Evolutionary conservation across 2,888 invertebrate genomes (phyloP).

Genomic region (Cryptops parisi): DNA sequence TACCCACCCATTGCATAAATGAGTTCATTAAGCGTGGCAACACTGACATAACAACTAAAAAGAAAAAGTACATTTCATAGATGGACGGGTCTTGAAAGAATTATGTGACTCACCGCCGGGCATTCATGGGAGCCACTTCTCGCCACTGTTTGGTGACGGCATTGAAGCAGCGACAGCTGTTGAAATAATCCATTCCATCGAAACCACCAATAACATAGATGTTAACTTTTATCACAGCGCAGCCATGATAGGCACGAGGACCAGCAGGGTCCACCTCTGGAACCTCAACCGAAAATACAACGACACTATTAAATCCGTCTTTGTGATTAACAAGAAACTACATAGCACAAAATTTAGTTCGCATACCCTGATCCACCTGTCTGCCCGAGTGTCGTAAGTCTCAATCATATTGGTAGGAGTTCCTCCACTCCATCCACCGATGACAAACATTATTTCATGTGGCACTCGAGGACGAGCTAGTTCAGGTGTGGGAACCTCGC

Average conservation of each 20-base stretch:
- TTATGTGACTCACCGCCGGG: constrained; percentile 39
- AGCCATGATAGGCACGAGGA: constrained; percentile 85
- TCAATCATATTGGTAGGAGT: constrained; percentile 64
- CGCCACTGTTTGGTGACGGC: constrained; percentile 70
- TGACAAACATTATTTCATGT: constrained; percentile 73
- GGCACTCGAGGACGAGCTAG: constrained; percentile 60
- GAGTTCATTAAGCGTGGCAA: constrained; percentile 56
- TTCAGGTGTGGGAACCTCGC: constrained; percentile 70
- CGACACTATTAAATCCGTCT: no score
- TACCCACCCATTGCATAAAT: constrained; percentile 82
- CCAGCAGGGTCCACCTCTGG: constrained; percentile 66
- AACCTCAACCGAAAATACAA: no score
- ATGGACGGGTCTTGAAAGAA: background rate
- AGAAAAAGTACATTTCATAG: background rate
- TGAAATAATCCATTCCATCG: constrained; percentile 77
- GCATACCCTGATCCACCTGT: constrained; percentile 64
- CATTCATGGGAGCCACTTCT: constrained; percentile 77
- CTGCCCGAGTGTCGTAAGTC: constrained; percentile 76
- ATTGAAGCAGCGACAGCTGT: constrained; percentile 73
- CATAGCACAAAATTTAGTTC: background rate
- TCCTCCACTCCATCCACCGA: constrained; percentile 63
- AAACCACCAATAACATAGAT: constrained; percentile 88
- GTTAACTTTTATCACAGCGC: constrained; percentile 65
- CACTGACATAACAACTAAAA: constrained; percentile 65
- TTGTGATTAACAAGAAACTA: background rate